phyloP scores from a whole-genome alignment of 2,113 vertebrate genomes.

The Microtus oregoni region DNA sequence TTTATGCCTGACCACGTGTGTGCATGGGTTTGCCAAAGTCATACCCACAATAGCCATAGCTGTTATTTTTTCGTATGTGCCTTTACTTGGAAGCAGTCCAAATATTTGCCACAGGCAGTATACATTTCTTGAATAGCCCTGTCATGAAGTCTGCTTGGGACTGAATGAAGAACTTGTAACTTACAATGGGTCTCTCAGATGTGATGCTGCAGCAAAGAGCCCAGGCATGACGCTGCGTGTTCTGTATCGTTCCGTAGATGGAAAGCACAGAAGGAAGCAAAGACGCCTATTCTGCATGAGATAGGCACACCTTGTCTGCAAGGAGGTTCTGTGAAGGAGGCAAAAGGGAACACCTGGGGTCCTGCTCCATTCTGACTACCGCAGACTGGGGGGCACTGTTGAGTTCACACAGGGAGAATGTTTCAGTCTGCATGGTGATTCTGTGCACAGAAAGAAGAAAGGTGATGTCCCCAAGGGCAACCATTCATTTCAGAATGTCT shows the following conservation, averaged over 20 bases:
- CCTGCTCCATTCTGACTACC: neutral
- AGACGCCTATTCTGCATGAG: rapidly evolving
- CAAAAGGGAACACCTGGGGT: rapidly evolving
- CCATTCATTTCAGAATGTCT: neutral
- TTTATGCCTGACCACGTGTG: neutral
- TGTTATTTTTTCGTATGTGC: neutral
- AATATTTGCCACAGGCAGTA: neutral
- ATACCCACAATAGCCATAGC: neutral
- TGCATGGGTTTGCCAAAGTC: too few species aligned
- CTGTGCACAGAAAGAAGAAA: neutral
- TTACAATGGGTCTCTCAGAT: neutral
- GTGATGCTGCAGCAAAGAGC: neutral
- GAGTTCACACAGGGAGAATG: too few species aligned
- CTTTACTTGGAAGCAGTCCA: neutral
- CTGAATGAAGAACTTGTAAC: neutral
- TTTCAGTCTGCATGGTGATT: rapidly evolving
- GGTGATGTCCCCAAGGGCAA: too few species aligned
- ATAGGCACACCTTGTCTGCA: rapidly evolving
- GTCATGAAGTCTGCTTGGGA: neutral
- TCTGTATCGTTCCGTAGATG: neutral
- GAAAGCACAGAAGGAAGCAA: neutral
- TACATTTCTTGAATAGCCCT: neutral
- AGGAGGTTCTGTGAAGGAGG: neutral
- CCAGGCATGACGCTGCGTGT: neutral
- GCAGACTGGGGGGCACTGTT: rapidly evolving